Conservation (phyloP, 2,113 vertebrate genomes). For the Lophotis ruficrista region DNA sequence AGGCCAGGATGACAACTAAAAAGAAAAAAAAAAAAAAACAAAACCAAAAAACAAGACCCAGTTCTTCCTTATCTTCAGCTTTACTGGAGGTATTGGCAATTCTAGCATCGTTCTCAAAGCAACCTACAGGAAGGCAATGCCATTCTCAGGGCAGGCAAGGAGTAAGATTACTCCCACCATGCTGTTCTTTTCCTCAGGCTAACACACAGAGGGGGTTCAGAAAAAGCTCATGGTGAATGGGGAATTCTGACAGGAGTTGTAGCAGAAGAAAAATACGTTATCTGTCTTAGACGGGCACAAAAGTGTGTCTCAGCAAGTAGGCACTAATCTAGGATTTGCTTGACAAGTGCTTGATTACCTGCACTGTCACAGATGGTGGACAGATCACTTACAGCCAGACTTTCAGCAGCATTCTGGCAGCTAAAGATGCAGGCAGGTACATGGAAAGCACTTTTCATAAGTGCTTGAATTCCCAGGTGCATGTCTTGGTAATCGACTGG, state of each 20-base stretch:
- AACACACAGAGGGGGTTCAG: background rate
- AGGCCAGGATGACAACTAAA: background rate
- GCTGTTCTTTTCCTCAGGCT: background rate
- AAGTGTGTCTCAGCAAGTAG: background rate
- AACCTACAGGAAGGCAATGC: background rate
- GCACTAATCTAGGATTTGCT: background rate
- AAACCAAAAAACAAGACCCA: background rate
- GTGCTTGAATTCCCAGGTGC: background rate
- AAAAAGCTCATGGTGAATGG: background rate
- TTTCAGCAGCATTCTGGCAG: background rate
- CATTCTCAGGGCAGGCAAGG: background rate
- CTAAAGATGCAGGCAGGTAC: background rate
- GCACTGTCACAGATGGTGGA: background rate
- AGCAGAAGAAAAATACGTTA: background rate
- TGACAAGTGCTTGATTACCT: background rate
- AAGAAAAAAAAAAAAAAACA: background rate
- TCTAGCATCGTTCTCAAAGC: background rate
- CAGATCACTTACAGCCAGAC: background rate
- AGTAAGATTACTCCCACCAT: background rate
- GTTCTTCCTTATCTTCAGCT: background rate
- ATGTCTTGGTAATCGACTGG: background rate
- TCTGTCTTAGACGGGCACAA: background rate
- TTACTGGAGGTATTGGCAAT: background rate
- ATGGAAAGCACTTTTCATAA: background rate
- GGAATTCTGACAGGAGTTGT: background rate